A percentile compares a stretch with the other conserved stretches of the same genome.
These are phyloP conservation scores for Tenodera sinensis DNA, from an alignment of 2,888 invertebrate species.

Conservation along the genomic window DNA sequence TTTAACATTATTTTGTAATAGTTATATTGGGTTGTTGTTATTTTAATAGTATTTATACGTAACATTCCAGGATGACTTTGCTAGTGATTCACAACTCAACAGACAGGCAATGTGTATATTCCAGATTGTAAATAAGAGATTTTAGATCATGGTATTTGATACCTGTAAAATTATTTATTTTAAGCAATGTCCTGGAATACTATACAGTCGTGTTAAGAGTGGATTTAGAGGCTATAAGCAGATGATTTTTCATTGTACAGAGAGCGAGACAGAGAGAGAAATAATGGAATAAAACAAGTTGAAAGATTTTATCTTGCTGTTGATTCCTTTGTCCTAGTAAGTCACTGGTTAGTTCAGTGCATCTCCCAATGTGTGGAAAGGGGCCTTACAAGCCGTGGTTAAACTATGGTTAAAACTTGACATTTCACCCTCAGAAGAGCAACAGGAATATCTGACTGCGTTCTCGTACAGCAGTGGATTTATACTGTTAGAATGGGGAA, in stretches of 20 bases:
- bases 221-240: neutral
- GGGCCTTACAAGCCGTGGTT: too few species aligned
- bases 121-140: neutral
- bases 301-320: neutral
- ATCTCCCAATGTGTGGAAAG: too few species aligned
- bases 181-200: neutral
- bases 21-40: neutral
- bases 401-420: too few species aligned
- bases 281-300: neutral
- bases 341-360: too few species aligned
- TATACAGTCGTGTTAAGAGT: neutral
- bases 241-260: neutral
- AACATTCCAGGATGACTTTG: neutral
- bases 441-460: too few species aligned
- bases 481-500: too few species aligned
- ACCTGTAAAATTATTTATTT: neutral
- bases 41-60: neutral
- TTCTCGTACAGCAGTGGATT: too few species aligned
- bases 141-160: neutral
- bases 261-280: neutral
- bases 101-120: neutral
- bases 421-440: too few species aligned
- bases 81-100: neutral
- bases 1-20: conserved; percentile 7
- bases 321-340: too few species aligned